A percentile compares a stretch with the other conserved stretches of the same genome.
Conservation (phyloP, 2,888 invertebrate genomes). For the Criorhina ranunculi region DNA sequence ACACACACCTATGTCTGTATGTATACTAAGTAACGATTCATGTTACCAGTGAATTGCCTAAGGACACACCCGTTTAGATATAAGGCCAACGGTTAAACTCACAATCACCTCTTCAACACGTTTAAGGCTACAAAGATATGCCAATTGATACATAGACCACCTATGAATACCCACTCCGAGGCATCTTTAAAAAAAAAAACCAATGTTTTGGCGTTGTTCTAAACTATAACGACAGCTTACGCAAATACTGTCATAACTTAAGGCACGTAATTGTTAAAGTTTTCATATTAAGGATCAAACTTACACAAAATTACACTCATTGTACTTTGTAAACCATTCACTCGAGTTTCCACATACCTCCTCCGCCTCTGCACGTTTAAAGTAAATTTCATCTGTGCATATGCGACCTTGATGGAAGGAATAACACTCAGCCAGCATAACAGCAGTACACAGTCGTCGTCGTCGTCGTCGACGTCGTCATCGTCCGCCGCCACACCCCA, state of each 20-base stretch:
- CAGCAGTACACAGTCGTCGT: not conserved
- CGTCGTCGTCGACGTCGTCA: not conserved
- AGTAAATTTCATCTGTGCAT: slow-evolving; percentile 52
- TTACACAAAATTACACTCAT: slow-evolving; percentile 60
- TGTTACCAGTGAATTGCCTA: no score
- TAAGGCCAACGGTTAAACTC: no score
- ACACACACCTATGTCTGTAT: no score
- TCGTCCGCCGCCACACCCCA: not conserved
- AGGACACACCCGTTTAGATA: no score
- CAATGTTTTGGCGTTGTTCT: slow-evolving; percentile 9
- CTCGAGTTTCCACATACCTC: slow-evolving; percentile 25
- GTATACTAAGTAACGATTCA: no score
- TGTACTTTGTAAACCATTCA: slow-evolving; percentile 58
- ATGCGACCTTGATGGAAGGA: slow-evolving; percentile 49
- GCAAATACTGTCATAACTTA: slow-evolving; percentile 64
- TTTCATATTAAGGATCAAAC: slow-evolving; percentile 73
- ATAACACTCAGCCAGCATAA: slow-evolving; percentile 34
- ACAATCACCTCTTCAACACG: no score
- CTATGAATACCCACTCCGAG: not conserved
- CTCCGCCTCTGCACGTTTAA: not conserved
- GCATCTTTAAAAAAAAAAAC: not conserved
- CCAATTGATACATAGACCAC: not conserved
- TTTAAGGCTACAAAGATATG: no score
- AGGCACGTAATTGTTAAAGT: slow-evolving; percentile 70
- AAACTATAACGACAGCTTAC: slow-evolving; percentile 52